phyloP scores from a whole-genome alignment of 2,797 vertebrate genomes.

The Masticophis lateralis region DNA sequence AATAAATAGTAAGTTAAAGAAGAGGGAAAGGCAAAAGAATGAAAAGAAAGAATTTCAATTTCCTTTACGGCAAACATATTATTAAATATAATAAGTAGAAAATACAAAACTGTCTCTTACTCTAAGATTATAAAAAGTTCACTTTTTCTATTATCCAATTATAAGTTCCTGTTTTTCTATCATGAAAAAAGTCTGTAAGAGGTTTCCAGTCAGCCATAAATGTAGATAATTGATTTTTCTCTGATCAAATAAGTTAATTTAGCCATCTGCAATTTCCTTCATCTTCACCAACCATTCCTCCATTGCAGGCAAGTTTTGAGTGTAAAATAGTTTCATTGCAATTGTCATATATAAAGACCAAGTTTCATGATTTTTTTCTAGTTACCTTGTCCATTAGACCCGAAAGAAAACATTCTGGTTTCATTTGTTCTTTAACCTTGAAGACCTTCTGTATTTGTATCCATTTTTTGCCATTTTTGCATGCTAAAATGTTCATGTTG shows the following conservation, averaged over 20 bases:
- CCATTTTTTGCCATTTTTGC: not conserved
- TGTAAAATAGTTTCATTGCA: not conserved
- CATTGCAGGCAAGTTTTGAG: not conserved
- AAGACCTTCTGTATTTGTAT: not conserved
- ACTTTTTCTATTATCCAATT: not conserved
- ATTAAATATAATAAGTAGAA: not conserved
- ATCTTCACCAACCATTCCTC: not conserved
- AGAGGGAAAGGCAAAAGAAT: not conserved
- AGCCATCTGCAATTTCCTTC: not conserved
- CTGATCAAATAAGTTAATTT: not conserved
- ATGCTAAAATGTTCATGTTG: not conserved
- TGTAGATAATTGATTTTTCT: not conserved
- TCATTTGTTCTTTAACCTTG: not conserved
- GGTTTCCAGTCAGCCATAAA: not conserved
- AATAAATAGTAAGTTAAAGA: not conserved
- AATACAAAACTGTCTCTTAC: not conserved
- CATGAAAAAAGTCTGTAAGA: not conserved
- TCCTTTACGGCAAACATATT: not conserved
- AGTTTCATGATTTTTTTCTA: not conserved
- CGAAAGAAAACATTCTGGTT: not conserved
- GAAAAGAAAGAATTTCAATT: not conserved
- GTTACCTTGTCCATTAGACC: not conserved
- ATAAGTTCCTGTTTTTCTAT: not conserved
- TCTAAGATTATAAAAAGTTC: not conserved
- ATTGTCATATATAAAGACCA: not conserved